Base-by-base conservation (phyloP, 2,888 invertebrate species). In the Sympetrum striolatum region DNA sequence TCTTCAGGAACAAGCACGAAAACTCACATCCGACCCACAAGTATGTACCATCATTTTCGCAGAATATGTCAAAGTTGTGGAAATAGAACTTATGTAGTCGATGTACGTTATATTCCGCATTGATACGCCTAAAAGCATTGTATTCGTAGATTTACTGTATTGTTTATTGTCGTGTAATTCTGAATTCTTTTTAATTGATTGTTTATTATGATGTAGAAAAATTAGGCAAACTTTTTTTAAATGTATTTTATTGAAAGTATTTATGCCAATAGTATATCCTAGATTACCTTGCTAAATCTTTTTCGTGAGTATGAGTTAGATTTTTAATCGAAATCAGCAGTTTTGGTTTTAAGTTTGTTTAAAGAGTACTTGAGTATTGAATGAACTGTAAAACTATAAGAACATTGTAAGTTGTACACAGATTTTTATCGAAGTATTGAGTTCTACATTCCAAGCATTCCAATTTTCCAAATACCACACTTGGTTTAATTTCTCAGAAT, bases 41-140 rank as follows among this genome's bases (percentile, higher is more conserved):
- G 86, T 86, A 86, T 86, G 86, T 86, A 86, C 86, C 31, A 86
- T 86, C 60, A 86, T 86, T 86, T 64, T 86, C 86, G 60, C 35
- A 86, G 86, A 73, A 60, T 86, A 37, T 86, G 37, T 58, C 8
- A 37, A 12, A 35, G 37, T 86, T 86, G 53, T 86, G 60, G 60
- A 86, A 14, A 35, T 86, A 73, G 25, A 31, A 73, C 31, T 60
- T 86, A 64, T 37, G 86, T 86, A 86, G 86, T 60, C 60, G 37
- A 60, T 58, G 64, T 18, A 58, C 12, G 53, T 31, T 25, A 73
- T 73, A 73, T 31, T 73, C 31, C 31, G 25, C 12, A 14, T 73
- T 73, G 3, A n/a, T 25, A 25, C 10, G 73, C 31, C n/a, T 73
- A 31, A 31, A 12, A 31, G 8, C 31, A 31, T 73, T 73, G 31